Percentiles rank a stretch among this genome's conserved stretches.
These are phyloP conservation scores for Dione vanillae DNA, from an alignment of 2,888 invertebrate genomes.

Conservation along the genomic window DNA sequence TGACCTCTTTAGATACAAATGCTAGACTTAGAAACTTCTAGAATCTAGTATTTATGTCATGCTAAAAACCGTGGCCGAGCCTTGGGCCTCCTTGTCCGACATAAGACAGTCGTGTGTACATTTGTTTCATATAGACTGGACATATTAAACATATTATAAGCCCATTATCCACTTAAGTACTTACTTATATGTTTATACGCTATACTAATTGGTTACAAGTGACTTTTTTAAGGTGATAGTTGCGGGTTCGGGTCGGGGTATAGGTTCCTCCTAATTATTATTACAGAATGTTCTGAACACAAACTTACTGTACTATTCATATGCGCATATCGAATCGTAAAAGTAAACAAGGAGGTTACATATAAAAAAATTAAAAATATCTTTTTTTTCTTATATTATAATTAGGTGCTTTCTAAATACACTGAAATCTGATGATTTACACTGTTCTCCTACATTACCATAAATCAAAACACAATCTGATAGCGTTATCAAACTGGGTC, in stretches of 20 bases:
- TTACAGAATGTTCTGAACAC: no score
- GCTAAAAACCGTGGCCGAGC: conserved; percentile 37
- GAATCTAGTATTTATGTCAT: conserved; percentile 44
- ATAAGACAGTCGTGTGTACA: conserved; percentile 31
- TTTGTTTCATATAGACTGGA: conserved; percentile 11
- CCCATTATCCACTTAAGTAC: no score
- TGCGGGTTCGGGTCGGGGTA: no score
- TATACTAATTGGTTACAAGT: not conserved
- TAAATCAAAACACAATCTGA: conserved; percentile 14
- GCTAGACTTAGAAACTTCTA: conserved; percentile 30
- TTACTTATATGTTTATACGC: not conserved
- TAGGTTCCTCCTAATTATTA: no score
- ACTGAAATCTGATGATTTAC: not conserved
- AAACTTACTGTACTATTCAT: no score
- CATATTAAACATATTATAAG: conserved; percentile 2
- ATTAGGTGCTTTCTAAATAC: not conserved
- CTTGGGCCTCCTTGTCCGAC: conserved; percentile 43
- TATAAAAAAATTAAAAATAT: no score
- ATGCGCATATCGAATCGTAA: no score
- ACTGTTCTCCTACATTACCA: not conserved
- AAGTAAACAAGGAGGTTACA: no score
- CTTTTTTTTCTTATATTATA: no score
- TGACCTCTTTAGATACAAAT: not conserved
- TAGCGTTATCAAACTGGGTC: conserved; percentile 41
- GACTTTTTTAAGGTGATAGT: not conserved